Percentiles rank a stretch among this genome's conserved stretches.
phyloP scores from a whole-genome alignment of 2,888 invertebrate genomes.

The Scaptomyza caliginosa region DNA sequence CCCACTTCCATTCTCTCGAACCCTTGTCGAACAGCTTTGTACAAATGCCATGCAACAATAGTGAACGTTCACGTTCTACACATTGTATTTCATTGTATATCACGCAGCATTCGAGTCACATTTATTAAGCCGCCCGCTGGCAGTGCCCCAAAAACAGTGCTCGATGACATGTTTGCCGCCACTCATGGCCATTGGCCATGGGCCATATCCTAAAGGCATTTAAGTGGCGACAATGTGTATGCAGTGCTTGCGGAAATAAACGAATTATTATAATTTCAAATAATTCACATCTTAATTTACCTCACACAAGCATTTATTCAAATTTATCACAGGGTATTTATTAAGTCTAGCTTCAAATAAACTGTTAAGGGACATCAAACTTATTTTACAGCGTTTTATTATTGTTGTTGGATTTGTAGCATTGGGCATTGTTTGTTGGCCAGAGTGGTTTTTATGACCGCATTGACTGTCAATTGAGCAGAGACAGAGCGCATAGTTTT shows the following conservation, averaged over 20 bases:
- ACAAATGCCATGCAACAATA: constrained; percentile 68
- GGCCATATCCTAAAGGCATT: constrained; percentile 9
- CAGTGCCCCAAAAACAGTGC: constrained; percentile 34
- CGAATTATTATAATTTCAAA: neutral
- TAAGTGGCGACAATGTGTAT: neutral
- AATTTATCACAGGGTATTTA: constrained; percentile 7
- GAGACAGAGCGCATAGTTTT: constrained; percentile 48
- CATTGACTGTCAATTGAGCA: constrained; percentile 62
- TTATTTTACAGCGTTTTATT: constrained; percentile 19
- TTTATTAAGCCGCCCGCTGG: constrained; percentile 51
- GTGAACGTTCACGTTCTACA: constrained; percentile 59
- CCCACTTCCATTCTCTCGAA: neutral
- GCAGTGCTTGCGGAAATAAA: neutral
- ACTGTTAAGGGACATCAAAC: neutral
- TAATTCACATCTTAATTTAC: too few relatives aligned
- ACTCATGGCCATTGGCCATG: constrained; percentile 11
- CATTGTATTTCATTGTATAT: constrained; percentile 71
- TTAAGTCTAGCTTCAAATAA: neutral
- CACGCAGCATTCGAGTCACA: constrained; percentile 44
- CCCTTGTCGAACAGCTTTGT: constrained; percentile 11
- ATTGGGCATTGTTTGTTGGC: constrained; percentile 55
- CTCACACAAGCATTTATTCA: too few relatives aligned
- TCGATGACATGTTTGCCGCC: constrained; percentile 25
- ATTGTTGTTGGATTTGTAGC: constrained; percentile 15
- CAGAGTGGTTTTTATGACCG: constrained; percentile 69